These are phyloP conservation scores for Falco cherrug DNA, from an alignment of 2,797 vertebrate species.

Conservation along the genomic window DNA sequence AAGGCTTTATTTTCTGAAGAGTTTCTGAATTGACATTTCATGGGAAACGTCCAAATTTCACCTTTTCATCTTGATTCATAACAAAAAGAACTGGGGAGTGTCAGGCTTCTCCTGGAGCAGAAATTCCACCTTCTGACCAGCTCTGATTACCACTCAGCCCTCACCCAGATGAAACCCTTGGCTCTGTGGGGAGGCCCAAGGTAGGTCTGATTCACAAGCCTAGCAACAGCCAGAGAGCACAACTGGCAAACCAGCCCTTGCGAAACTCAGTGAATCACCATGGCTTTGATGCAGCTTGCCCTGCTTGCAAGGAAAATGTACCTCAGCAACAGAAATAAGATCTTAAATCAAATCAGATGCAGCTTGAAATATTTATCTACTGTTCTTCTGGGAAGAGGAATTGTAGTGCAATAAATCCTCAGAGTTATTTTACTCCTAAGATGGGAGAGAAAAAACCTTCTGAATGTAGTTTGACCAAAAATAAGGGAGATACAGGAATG, in stretches of 20 bases:
- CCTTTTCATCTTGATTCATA: neutral
- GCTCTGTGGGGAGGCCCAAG: neutral
- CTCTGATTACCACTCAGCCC: neutral
- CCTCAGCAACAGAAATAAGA: slow-evolving; percentile 48
- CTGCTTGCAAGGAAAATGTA: slow-evolving; percentile 23
- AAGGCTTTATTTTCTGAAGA: neutral
- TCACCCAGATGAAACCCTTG: neutral
- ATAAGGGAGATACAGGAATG: neutral
- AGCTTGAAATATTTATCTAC: slow-evolving; percentile 20
- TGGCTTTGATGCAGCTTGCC: neutral
- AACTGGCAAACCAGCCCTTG: neutral
- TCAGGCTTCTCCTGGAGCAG: neutral
- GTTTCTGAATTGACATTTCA: neutral
- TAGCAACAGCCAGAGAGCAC: neutral
- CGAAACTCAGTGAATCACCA: neutral
- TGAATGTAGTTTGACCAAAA: neutral
- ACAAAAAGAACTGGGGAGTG: neutral
- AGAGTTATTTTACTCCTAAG: neutral
- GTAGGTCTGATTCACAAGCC: slow-evolving; percentile 5
- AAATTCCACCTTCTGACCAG: slow-evolving; percentile 8
- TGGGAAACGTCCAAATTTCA: neutral
- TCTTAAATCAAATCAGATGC: slow-evolving; percentile 39
- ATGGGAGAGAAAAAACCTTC: neutral
- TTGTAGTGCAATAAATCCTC: neutral
- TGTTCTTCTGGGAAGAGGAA: slow-evolving; percentile 9